Evolutionary conservation across 2,888 invertebrate genomes (phyloP), one percentile per base, ranked within the genome.

Genomic region (Eulithis testata): DNA sequence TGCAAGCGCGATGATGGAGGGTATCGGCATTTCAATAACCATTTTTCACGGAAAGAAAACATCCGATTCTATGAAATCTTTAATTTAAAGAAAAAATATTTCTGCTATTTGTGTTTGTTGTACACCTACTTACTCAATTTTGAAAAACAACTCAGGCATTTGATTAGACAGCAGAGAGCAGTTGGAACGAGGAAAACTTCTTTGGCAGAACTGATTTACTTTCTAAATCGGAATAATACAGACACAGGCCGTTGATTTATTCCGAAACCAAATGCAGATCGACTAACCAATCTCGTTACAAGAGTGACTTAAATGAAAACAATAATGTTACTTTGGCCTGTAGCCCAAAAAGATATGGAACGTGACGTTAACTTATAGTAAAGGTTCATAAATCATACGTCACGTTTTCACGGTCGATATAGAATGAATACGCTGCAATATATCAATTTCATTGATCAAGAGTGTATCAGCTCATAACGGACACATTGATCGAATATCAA

Each of bases 401-500:
- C 58, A 73, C 66, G 64, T 70, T 71, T 72, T 70, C 67, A 71
- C 72, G 71, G 68, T 69, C 67, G 67, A 68, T 71, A 70, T 69
- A 72, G 14, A 60, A 61, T 63, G 69, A 71, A 71, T 66, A 66
- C 73, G 65, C 57, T 70, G 67, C 66, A 72, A 71, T 69, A 61
- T 67, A 73, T 73, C 68, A 72, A 71, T 68, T 66, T 66, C 68
- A 67, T 71, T 72, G 66, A 72, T 74, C 65, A 68, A 74, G 73
- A 72, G 76, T 76, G 57, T 66, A 76, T 76, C 68, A 72, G 63
- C 71, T 72, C 69, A 65, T 73, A 73, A 63, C 65, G 73, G 72
- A 76, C 76, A 72, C 56, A 75, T 78, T 76, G 73, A 80, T 80
- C 75, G 80, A 76, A 80, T 75, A 79, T 77, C 80, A 70, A 85